Base-by-base conservation (phyloP, 1,140 invertebrate species). In the Pseudomyrmex cubaensis region DNA sequence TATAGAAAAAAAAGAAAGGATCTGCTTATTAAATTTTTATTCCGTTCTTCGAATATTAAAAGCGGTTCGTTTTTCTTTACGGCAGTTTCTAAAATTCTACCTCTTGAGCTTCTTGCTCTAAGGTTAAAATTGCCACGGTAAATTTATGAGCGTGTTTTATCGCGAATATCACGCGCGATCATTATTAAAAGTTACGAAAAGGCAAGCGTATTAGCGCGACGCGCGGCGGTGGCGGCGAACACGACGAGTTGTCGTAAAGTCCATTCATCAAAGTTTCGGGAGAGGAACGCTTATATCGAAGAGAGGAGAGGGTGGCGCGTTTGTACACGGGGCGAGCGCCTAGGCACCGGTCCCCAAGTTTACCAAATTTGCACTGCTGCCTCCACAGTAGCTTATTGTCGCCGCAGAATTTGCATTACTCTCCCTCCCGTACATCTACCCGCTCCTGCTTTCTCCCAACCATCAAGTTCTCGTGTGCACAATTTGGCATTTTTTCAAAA, bases 261-360 rank as follows among this genome's bases (percentile, higher is more conserved):
- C 54, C 64, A 70, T 78, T 78, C 20, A 78, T 78, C 76, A 70
- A 78, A 78, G 64, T 78, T 78, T 48, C 15, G 10, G 5, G 20
- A 46, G 64, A n/a, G 20, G 69, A 76, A 77, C 48, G 64, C 12
- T 54, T n/a, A 44, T 2, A 35, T 35, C 5, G 35, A 35, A 35
- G 1, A 2, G 48, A 15, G 20, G n/a, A 44, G 22, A 2, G 59
- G 5, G 59, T 12, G n/a, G 13, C 22, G 13, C 25, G 64, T 54
- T 69, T 67, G 15, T 70, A 70, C 54, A 59, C n/a, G 8, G 15
- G 54, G 9, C 35, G 35, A 35, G 12, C 17, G n/a, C 13, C 48
- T 57, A 61, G 25, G 2, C 3, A 25, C 25, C 66, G 46, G 35
- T 0, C 25, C 2, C 50, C 22, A 80, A 78, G 64, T 78, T 78